phyloP scores from a whole-genome alignment of 2,113 vertebrate species.

The Halcyon senegalensis region DNA sequence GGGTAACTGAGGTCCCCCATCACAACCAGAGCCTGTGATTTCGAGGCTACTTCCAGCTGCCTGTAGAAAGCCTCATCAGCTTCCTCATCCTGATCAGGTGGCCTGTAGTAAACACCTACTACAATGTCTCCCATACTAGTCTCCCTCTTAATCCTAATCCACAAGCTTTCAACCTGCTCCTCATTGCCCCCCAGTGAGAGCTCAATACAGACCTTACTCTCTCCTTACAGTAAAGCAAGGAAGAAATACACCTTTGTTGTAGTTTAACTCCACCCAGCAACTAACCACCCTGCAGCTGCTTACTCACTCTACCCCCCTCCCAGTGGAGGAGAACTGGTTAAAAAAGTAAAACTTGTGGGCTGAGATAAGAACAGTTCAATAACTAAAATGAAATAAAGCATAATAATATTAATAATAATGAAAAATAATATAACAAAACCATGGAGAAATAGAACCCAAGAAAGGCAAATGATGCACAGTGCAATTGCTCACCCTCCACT shows the following conservation, averaged over 20 bases:
- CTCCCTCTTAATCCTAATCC: too few species aligned
- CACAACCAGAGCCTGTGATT: too few species aligned
- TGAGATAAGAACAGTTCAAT: background rate
- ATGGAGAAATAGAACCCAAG: background rate
- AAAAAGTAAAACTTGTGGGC: background rate
- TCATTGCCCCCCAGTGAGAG: too few species aligned
- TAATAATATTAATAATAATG: background rate
- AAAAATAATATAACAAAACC: background rate
- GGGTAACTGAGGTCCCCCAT: too few species aligned
- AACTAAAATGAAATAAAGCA: background rate
- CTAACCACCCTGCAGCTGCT: background rate
- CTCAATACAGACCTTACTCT: background rate
- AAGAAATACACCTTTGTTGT: background rate
- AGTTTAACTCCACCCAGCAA: background rate
- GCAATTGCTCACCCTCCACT: too few species aligned
- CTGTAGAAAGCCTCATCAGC: too few species aligned
- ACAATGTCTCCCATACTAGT: too few species aligned
- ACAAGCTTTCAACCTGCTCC: too few species aligned
- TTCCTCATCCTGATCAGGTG: too few species aligned
- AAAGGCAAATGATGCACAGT: too few species aligned
- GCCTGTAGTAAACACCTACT: too few species aligned
- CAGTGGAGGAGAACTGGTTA: background rate
- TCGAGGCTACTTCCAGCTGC: too few species aligned
- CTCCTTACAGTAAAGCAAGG: background rate
- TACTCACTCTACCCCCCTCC: background rate